phyloP scores from a whole-genome alignment of 2,888 invertebrate genomes.

The Pharmacophagus antenor region DNA sequence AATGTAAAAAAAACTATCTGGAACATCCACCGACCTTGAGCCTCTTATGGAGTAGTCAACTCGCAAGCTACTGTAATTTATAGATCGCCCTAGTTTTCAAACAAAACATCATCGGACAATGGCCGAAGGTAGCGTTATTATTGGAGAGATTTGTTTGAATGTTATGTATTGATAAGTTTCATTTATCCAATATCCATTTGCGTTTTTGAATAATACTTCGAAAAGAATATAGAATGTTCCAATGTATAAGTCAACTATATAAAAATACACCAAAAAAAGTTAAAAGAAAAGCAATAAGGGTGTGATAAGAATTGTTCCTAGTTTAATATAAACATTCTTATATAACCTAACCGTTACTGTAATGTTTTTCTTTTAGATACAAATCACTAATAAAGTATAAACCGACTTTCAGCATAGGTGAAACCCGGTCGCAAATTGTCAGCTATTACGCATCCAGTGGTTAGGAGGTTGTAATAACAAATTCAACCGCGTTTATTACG shows the following conservation, averaged over 20 bases:
- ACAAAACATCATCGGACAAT: conserved; percentile 45
- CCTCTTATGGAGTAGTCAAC: conserved; percentile 60
- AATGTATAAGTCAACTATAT: too few relatives aligned
- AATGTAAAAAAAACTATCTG: conserved; percentile 57
- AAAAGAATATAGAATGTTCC: too few relatives aligned
- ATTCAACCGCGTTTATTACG: neutral
- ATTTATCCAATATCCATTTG: too few relatives aligned
- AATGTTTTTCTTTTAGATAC: conserved; percentile 18
- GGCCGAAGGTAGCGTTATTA: conserved; percentile 30
- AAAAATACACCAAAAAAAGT: too few relatives aligned
- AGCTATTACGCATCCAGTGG: conserved; percentile 16
- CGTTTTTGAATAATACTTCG: neutral
- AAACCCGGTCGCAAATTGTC: conserved; percentile 22
- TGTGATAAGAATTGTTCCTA: neutral
- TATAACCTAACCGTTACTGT: conserved; percentile 2
- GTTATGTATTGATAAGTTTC: neutral
- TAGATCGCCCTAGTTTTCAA: conserved; percentile 65
- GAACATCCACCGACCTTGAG: conserved; percentile 78
- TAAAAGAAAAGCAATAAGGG: neutral
- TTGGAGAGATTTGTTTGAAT: neutral
- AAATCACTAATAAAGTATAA: conserved; percentile 17
- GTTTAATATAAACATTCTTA: conserved; percentile 4
- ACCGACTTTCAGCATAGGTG: conserved; percentile 3
- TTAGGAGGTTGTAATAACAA: conserved; percentile 25
- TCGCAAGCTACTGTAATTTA: conserved; percentile 63